Evolutionary conservation across 2,888 invertebrate species (phyloP).

Genomic region (Augochlorella aurata): DNA sequence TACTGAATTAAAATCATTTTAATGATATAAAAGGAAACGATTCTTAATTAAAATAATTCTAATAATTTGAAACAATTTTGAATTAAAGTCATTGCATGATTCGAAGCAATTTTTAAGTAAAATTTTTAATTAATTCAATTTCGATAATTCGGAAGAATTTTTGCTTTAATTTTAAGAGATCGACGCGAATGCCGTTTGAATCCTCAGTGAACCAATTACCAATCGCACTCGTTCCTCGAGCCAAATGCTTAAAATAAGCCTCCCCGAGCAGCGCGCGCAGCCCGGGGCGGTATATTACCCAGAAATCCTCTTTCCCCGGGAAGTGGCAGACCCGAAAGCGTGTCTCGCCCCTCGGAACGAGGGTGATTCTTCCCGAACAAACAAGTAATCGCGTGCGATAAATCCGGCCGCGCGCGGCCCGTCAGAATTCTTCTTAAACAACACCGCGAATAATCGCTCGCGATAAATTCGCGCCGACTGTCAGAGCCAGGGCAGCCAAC

Average conservation of each 20-base stretch:
- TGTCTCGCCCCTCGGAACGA: background rate
- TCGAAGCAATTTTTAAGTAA: no score
- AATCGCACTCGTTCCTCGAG: background rate
- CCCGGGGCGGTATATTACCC: background rate
- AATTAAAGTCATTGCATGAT: no score
- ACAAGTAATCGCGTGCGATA: conserved; percentile 12
- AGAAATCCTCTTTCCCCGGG: background rate
- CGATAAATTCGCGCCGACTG: background rate
- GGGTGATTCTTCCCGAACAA: conserved; percentile 11
- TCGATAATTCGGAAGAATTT: no score
- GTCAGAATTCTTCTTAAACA: conserved; percentile 16
- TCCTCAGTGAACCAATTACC: background rate
- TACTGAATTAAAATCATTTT: no score
- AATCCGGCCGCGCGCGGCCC: conserved; percentile 2
- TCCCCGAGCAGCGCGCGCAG: background rate
- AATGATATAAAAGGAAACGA: no score
- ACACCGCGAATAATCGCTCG: conserved; percentile 24
- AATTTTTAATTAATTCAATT: no score
- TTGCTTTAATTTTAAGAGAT: no score
- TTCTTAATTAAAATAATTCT: no score
- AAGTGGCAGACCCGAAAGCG: background rate
- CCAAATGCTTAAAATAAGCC: background rate
- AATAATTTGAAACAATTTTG: no score
- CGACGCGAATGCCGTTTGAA: no score
- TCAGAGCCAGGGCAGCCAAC: background rate